phyloP scores from a whole-genome alignment of 2,797 vertebrate species.

The Momotus momota region DNA sequence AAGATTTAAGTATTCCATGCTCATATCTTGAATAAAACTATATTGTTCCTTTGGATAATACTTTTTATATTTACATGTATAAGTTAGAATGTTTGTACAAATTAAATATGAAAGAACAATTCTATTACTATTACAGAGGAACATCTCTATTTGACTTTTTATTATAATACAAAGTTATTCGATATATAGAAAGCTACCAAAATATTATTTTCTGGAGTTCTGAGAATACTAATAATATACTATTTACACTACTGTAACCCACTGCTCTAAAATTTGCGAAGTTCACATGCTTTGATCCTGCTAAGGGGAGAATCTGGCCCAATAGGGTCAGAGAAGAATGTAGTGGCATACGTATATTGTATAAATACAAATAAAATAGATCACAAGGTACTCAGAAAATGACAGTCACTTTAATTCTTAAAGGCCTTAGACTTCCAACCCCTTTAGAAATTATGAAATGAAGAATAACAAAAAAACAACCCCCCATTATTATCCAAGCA shows the following conservation, averaged over 20 bases:
- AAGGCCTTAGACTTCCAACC: conserved; percentile 72
- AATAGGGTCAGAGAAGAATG: conserved; percentile 46
- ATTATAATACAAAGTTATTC: neutral
- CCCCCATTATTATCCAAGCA: conserved; percentile 82
- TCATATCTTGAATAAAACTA: neutral
- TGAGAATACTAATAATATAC: neutral
- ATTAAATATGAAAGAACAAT: neutral
- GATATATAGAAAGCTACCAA: neutral
- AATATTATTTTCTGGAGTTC: neutral
- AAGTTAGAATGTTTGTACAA: neutral
- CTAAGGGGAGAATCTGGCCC: neutral
- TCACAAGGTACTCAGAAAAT: conserved; percentile 71
- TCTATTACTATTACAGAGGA: neutral
- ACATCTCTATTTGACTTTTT: neutral
- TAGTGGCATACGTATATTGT: conserved; percentile 74
- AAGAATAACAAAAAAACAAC: conserved; percentile 82
- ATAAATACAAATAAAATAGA: conserved; percentile 80
- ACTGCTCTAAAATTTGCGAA: neutral
- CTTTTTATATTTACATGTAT: neutral
- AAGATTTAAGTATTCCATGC: neutral
- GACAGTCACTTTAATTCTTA: conserved; percentile 78
- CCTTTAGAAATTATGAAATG: conserved; percentile 81
- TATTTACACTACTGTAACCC: neutral
- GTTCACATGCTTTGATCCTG: neutral
- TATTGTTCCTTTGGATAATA: neutral